phyloP scores from a whole-genome alignment of 37 sponge, comb jelly and placozoan genomes.

The Ianthella basta region DNA sequence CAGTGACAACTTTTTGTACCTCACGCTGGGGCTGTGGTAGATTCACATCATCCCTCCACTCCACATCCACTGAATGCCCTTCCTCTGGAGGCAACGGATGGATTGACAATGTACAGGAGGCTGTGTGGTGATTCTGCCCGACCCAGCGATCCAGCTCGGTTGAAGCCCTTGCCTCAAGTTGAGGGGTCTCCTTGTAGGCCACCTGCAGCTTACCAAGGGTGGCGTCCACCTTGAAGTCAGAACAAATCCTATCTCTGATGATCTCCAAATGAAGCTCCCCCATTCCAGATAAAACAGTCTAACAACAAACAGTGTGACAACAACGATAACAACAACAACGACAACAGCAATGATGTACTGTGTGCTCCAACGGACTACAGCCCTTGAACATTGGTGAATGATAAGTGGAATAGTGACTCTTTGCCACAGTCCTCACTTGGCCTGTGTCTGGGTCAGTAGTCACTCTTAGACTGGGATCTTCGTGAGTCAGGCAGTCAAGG shows the following conservation, averaged over 20 bases:
- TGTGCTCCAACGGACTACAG: too few relatives aligned
- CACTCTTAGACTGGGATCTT: constrained; percentile 95
- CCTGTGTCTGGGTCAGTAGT: constrained; percentile 75
- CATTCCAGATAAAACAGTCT: constrained; percentile 94
- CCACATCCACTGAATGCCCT: not conserved
- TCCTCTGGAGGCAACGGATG: constrained; percentile 8
- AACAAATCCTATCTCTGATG: constrained; percentile 67
- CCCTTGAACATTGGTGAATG: too few relatives aligned
- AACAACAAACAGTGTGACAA: not conserved
- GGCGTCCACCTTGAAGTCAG: constrained; percentile 74
- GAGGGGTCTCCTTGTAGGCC: constrained; percentile 84
- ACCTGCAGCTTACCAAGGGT: constrained; percentile 82
- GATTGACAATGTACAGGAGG: constrained; percentile 29
- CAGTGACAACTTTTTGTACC: constrained; percentile 21
- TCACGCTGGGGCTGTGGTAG: constrained; percentile 21
- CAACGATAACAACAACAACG: not conserved
- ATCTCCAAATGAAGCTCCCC: constrained; percentile 96
- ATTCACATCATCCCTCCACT: not conserved
- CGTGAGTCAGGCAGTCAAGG: constrained; percentile 64
- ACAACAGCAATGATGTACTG: not conserved
- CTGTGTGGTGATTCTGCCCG: constrained; percentile 42
- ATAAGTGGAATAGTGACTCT: too few relatives aligned
- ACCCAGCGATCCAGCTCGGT: constrained; percentile 33
- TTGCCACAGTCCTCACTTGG: too few relatives aligned
- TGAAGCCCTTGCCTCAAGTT: constrained; percentile 25